Percentiles rank a stretch among this genome's conserved stretches.
phyloP scores from a whole-genome alignment of 2,797 vertebrate species.

The Orestias chungarensis region DNA sequence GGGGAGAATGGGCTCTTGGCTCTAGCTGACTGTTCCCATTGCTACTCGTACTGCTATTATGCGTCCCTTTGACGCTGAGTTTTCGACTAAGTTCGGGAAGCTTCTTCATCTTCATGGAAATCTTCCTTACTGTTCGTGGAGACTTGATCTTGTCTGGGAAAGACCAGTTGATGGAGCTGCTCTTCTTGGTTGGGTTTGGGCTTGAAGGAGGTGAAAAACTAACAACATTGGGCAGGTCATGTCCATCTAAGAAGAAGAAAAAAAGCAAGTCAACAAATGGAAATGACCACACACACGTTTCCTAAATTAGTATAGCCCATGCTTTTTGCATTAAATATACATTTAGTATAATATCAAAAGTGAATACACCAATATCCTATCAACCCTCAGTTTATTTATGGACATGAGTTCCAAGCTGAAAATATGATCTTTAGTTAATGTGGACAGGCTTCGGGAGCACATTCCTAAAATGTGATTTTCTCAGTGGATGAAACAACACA shows the following conservation, averaged over 20 bases:
- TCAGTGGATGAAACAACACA: conserved; percentile 17
- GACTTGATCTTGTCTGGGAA: conserved; percentile 98
- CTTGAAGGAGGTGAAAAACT: conserved; percentile 89
- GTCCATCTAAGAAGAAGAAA: conserved; percentile 65
- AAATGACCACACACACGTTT: conserved; percentile 10
- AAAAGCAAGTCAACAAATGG: conserved; percentile 29
- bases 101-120: conserved; percentile 99
- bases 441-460: conserved; percentile 41
- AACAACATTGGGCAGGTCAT: conserved; percentile 73
- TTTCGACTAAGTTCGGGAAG: conserved; percentile 96
- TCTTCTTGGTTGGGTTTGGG: conserved; percentile 91
- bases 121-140: conserved; percentile 94
- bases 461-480: conserved; percentile 60
- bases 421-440: not conserved
- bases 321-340: conserved; percentile 14
- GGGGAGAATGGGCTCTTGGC: conserved; percentile 60
- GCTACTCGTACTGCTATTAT: conserved; percentile 69
- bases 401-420: not conserved
- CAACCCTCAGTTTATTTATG: not conserved
- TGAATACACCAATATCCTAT: conserved; percentile 29
- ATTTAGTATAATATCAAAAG: conserved; percentile 27
- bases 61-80: conserved; percentile 89
- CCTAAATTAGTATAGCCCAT: conserved; percentile 14
- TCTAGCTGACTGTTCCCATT: conserved; percentile 55
- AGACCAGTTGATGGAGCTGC: conserved; percentile 93